These are phyloP conservation scores for Tinamus major DNA, from an alignment of 2,797 vertebrate genomes.

Conservation along the genomic window DNA sequence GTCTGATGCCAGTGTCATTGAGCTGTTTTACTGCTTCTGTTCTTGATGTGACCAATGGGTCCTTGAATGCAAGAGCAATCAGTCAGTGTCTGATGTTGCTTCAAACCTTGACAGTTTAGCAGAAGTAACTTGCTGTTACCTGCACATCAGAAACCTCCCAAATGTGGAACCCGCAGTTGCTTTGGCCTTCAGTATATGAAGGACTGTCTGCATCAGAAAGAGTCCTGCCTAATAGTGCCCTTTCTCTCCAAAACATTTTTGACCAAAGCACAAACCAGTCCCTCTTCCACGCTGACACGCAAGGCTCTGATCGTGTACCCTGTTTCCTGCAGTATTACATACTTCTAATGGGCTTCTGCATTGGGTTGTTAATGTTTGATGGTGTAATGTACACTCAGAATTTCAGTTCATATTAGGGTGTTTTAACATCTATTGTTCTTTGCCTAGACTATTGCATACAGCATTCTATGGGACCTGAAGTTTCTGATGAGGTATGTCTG, in stretches of 20 bases:
- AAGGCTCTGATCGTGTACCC: neutral
- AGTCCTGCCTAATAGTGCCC: neutral
- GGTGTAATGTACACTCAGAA: neutral
- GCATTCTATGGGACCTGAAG: conserved; percentile 98
- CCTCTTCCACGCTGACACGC: neutral
- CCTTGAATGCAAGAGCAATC: conserved; percentile 12
- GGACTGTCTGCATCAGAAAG: neutral
- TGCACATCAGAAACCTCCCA: neutral
- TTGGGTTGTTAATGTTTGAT: neutral
- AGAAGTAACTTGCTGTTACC: neutral
- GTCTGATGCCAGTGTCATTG: conserved; percentile 7
- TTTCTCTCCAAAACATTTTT: neutral
- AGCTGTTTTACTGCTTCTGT: conserved; percentile 40
- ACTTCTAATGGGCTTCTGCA: neutral
- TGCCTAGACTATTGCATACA: conserved; percentile 95
- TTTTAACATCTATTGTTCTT: conserved; percentile 39
- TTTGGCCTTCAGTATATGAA: neutral
- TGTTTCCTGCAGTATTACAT: neutral
- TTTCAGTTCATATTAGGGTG: neutral
- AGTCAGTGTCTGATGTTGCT: conserved; percentile 18
- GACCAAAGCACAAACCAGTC: neutral
- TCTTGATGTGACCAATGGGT: neutral
- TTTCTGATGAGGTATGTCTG: conserved; percentile 95
- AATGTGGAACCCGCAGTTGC: neutral
- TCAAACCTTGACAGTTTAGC: conserved; percentile 45